Evolutionary conservation across 1,140 invertebrate species (phyloP), one percentile per base, ranked within the genome.

Genomic region (Danaus melanippus): DNA sequence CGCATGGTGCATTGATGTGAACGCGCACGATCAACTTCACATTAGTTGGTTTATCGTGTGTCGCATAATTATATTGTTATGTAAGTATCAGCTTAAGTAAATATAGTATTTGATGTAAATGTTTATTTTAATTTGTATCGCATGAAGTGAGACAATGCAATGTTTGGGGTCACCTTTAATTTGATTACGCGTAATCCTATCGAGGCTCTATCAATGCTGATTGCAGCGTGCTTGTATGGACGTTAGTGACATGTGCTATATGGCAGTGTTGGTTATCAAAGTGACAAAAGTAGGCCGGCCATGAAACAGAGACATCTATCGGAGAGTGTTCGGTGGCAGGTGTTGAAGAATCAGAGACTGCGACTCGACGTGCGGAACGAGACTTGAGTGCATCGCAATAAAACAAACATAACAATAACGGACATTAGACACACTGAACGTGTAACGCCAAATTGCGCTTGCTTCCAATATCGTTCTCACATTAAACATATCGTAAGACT

Each of bases 381-480:
- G 69, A 86, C 83, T 71, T 86, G 74, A 82, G 69, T 75, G 68
- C 48, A 54, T 39, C 53, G 42, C 32, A 50, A 47, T 57, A 46
- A 60, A 48, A 41, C 41, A 50, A 49, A 62, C 55, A 60, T 55
- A 61, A 53, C 45, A 63, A 41, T 32, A 66, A 70, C 51, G 59
- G 55, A 67, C 55, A 54, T 57, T 53, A 55, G 51, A 56, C 53
- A 53, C 53, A 41, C 58, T 46, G 60, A 65, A 64, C 51, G 61
- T 55, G 63, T 62, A 74, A 76, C 74, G 83, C 83, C 83, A 86
- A 84, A 86, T 83, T 74, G 78, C 78, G 79, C 74, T 80, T 71
- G 79, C 83, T 86, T 86, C 83, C 83, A 86, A 77, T 68, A 68
- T 74, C 70, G 56, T 75, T 79, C 69, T 74, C 75, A 73, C 68